Evolutionary conservation across 1,140 invertebrate species (phyloP).

Genomic region (Gryllus bimaculatus): DNA sequence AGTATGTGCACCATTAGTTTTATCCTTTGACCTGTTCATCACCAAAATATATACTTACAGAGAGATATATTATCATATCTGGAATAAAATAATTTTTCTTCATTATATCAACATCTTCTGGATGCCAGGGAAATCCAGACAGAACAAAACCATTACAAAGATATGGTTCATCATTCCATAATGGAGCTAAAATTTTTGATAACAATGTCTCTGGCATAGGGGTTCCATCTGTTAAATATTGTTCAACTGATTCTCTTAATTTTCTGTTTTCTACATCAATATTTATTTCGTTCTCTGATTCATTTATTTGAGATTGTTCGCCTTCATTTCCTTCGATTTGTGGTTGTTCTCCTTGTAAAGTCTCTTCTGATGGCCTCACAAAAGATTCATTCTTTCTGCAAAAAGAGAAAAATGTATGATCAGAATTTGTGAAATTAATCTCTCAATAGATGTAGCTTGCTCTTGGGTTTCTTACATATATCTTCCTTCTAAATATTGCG

Average conservation of each 20-base stretch:
- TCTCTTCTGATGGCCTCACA: no score
- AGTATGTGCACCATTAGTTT: no score
- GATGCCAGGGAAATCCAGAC: conserved; percentile 43
- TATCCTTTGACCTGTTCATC: no score
- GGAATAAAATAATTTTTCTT: conserved; percentile 38
- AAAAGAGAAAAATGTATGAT: no score
- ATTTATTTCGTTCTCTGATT: no score
- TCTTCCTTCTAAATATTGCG: not conserved
- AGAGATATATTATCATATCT: conserved; percentile 42
- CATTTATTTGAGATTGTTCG: no score
- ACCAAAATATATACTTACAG: conserved; percentile 31
- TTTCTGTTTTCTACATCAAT: not conserved
- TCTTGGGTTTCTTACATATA: not conserved
- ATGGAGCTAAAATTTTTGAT: conserved; percentile 34
- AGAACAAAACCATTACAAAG: conserved; percentile 39
- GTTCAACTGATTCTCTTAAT: conserved; percentile 11
- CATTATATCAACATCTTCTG: conserved; percentile 40
- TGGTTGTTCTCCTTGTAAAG: no score
- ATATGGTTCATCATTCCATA: conserved; percentile 41
- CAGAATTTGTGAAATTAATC: no score
- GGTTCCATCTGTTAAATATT: conserved; percentile 37
- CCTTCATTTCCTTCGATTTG: no score
- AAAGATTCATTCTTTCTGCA: no score
- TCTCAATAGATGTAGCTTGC: no score
- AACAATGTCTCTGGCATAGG: conserved; percentile 32